Conservation (phyloP, 2,888 invertebrate species). For the Gerris lacustris region DNA sequence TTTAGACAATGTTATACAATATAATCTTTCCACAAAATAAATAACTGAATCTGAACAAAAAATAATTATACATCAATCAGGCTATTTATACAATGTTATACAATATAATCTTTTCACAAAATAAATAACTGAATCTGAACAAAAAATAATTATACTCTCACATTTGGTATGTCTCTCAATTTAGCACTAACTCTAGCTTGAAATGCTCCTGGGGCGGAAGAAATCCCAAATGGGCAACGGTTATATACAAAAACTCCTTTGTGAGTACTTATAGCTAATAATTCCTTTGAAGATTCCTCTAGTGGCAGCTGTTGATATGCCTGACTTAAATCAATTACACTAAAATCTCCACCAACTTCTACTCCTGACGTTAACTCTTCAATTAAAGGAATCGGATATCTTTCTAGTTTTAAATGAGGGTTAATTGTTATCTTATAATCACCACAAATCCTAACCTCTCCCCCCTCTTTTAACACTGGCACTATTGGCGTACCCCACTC, state of each 20-base stretch:
- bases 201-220: neutral
- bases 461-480: no score
- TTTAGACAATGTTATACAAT: no score
- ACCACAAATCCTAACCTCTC: neutral
- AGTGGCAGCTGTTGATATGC: neutral
- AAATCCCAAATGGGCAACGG: neutral
- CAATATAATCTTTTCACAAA: no score
- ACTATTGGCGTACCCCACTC: no score
- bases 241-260: neutral
- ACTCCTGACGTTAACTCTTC: neutral
- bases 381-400: slow-evolving; percentile 1
- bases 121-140: no score
- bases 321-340: neutral
- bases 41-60: no score
- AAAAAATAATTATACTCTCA: neutral
- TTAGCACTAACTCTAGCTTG: neutral
- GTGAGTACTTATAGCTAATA: slow-evolving; percentile 3
- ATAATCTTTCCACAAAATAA: no score
- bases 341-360: slow-evolving; percentile 5
- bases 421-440: slow-evolving; percentile 3
- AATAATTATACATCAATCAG: no score
- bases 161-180: neutral
- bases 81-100: no score
- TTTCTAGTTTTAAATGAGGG: neutral
- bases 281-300: neutral